Conservation (phyloP, 2,888 invertebrate species). For the Calameuta idolon region DNA sequence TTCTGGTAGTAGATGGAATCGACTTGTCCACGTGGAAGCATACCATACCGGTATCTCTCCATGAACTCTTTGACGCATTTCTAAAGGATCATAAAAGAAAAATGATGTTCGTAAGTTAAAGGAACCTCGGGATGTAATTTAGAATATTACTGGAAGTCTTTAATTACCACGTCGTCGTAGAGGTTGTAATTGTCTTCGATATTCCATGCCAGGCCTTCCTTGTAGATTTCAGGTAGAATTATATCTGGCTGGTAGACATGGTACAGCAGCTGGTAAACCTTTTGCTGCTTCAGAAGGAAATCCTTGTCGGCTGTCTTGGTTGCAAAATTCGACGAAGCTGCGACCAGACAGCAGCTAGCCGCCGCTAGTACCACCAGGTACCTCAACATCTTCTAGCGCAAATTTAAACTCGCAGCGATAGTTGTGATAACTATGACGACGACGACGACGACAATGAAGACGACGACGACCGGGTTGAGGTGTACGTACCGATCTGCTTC, state of each 20-base stretch:
- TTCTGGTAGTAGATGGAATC: slow-evolving; percentile 66
- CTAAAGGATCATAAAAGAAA: slow-evolving; percentile 32
- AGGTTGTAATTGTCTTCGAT: slow-evolving; percentile 45
- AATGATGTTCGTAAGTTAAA: not conserved
- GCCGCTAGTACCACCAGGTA: slow-evolving; percentile 67
- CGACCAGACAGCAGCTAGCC: slow-evolving; percentile 65
- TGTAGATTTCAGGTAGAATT: slow-evolving; percentile 43
- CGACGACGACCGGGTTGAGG: not conserved
- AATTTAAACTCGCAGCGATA: not conserved
- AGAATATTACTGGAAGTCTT: not conserved
- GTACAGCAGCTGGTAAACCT: slow-evolving; percentile 53
- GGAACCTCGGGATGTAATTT: not conserved
- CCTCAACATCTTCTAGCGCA: slow-evolving; percentile 64
- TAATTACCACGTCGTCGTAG: slow-evolving; percentile 51
- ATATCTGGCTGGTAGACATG: slow-evolving; percentile 49
- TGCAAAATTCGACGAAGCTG: slow-evolving; percentile 39
- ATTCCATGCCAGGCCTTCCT: slow-evolving; percentile 47
- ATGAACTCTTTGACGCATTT: slow-evolving; percentile 60
- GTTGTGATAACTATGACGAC: not conserved
- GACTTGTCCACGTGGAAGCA: slow-evolving; percentile 68
- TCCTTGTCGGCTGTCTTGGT: slow-evolving; percentile 47
- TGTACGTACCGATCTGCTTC: not conserved
- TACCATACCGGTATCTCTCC: slow-evolving; percentile 61
- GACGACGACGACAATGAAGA: not conserved
- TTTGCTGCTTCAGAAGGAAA: slow-evolving; percentile 54